These are phyloP conservation scores for Scylla paramamosain DNA, from an alignment of 1,140 invertebrate species.

Conservation along the genomic window DNA sequence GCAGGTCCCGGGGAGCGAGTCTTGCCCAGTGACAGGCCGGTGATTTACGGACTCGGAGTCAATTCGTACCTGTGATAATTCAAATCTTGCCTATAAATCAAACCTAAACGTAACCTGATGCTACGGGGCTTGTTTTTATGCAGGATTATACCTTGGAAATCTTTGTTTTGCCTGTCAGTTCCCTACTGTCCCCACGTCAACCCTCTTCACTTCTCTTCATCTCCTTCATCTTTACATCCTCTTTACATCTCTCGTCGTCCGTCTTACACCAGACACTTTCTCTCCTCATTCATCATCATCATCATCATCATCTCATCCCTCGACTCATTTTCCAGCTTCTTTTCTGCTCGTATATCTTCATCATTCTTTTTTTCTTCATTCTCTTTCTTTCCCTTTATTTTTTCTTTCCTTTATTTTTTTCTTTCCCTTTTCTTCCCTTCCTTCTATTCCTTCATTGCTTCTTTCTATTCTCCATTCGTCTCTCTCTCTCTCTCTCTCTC, in stretches of 20 bases:
- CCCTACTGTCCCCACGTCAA: neutral
- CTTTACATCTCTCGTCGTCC: neutral
- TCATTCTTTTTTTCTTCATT: neutral
- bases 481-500: constrained; percentile 1
- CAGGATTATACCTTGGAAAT: neutral
- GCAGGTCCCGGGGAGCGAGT: constrained; percentile 33
- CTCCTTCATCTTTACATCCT: constrained; percentile 21
- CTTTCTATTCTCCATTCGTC: neutral
- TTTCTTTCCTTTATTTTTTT: neutral
- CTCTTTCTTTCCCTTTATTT: neutral
- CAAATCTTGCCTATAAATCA: constrained; percentile 10
- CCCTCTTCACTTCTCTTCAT: constrained; percentile 2
- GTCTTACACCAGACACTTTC: neutral
- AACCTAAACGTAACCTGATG: neutral
- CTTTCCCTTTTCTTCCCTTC: constrained; percentile 15
- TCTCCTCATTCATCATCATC: neutral
- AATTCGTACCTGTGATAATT: constrained; percentile 35
- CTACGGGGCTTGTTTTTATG: neutral
- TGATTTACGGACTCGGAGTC: neutral
- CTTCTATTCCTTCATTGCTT: neutral
- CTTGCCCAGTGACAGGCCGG: neutral
- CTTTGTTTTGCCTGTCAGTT: neutral
- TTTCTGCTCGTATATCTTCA: neutral
- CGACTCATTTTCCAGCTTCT: constrained; percentile 15
- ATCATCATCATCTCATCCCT: neutral